Percentiles rank a stretch among this genome's conserved stretches.
These are phyloP conservation scores for Micrastur ruficollis DNA, from an alignment of 2,797 vertebrate species.

Conservation along the genomic window DNA sequence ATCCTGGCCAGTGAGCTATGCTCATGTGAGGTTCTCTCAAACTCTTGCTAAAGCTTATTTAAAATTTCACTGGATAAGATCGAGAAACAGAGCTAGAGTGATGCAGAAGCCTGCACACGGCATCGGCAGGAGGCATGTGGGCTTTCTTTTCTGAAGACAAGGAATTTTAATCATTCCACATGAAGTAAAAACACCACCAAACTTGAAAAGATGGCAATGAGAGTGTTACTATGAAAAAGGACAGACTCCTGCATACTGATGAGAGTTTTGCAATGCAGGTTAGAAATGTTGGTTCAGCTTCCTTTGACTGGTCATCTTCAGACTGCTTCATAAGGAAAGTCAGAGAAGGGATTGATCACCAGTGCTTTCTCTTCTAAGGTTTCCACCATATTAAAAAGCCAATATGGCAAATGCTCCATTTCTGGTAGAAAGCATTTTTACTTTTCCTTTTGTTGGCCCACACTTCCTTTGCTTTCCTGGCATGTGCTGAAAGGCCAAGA, in stretches of 20 bases:
- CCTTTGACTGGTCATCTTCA: background rate
- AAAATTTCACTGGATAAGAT: background rate
- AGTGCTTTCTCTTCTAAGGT: background rate
- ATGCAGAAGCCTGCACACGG: background rate
- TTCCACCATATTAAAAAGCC: background rate
- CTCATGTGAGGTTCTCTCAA: background rate
- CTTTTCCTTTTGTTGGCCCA: background rate
- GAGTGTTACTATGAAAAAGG: background rate
- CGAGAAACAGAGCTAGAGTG: background rate
- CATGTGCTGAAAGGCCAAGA: background rate
- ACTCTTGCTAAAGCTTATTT: background rate
- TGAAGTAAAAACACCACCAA: background rate
- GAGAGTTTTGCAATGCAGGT: background rate
- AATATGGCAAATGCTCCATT: background rate
- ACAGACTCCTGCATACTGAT: background rate
- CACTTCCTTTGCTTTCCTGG: background rate
- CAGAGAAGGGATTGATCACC: background rate
- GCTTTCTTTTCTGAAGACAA: background rate
- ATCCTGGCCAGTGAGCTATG: background rate
- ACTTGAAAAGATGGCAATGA: background rate
- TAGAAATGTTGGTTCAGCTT: background rate
- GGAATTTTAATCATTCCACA: background rate
- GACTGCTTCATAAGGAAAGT: background rate
- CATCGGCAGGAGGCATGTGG: background rate
- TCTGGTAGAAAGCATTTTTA: background rate